phyloP scores from a whole-genome alignment of 2,888 invertebrate species.

The Amphipoea lucens region DNA sequence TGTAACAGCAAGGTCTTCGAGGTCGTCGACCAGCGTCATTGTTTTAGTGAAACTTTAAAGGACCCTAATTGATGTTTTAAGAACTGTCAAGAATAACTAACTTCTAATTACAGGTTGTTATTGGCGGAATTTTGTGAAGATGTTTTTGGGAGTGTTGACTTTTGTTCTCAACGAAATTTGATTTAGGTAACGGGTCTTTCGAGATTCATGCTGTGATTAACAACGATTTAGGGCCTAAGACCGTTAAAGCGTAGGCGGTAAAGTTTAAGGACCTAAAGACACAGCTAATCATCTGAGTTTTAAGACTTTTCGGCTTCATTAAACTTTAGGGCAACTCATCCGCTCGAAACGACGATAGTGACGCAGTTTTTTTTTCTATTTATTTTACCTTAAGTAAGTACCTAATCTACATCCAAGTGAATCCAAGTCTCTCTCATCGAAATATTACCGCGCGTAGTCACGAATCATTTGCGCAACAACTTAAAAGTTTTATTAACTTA shows the following conservation, averaged over 20 bases:
- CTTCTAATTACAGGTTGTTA: conserved; percentile 20
- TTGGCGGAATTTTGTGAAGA: neutral
- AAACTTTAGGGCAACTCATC: neutral
- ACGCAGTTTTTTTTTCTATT: no score
- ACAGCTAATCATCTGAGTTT: conserved; percentile 13
- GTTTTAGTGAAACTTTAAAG: conserved; percentile 38
- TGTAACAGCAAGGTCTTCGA: conserved; percentile 60
- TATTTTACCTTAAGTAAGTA: neutral
- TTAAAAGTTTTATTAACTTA: conserved; percentile 14
- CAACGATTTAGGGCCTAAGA: conserved; percentile 36
- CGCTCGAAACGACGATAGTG: neutral
- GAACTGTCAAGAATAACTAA: conserved; percentile 27
- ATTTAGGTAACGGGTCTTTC: conserved; percentile 40
- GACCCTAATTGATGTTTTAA: neutral
- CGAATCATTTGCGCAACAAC: conserved; percentile 14
- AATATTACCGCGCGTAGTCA: no score
- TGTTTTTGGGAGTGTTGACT: conserved; percentile 14
- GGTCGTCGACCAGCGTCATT: conserved; percentile 61
- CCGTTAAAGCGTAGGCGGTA: conserved; percentile 52
- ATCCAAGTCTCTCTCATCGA: neutral
- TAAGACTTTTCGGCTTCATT: conserved; percentile 2
- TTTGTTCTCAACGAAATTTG: conserved; percentile 1
- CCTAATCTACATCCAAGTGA: neutral
- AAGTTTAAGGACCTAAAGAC: conserved; percentile 36
- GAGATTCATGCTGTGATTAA: conserved; percentile 17